Conservation (phyloP, 2,888 invertebrate genomes). For the Gastrophysa polygoni region DNA sequence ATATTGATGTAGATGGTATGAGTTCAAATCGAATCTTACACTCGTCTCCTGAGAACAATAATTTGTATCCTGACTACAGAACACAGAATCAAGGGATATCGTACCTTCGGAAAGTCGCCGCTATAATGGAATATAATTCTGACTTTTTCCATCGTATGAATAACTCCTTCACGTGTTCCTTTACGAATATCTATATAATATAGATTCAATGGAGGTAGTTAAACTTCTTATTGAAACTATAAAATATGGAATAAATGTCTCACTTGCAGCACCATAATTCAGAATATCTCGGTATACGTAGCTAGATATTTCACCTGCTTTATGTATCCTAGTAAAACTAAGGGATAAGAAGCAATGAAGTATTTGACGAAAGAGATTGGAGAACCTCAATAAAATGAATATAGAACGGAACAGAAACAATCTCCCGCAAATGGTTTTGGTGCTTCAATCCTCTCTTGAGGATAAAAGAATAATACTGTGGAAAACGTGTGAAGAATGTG, state of each 20-base stretch:
- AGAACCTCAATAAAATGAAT: neutral
- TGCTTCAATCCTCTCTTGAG: neutral
- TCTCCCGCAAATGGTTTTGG: neutral
- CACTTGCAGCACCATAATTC: neutral
- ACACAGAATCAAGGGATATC: too few species aligned
- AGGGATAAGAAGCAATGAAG: neutral
- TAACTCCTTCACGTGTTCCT: too few species aligned
- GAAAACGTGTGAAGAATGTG: too few species aligned
- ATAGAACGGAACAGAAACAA: neutral
- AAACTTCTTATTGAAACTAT: neutral
- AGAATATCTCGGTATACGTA: neutral
- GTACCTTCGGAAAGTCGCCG: too few species aligned
- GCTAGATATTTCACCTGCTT: neutral
- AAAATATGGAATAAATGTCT: neutral
- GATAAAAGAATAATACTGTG: too few species aligned
- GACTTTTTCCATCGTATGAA: too few species aligned
- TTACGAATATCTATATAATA: too few species aligned
- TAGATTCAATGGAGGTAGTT: neutral
- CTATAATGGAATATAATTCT: neutral
- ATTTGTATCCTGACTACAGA: too few species aligned
- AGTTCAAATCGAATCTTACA: too few species aligned
- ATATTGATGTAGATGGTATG: too few species aligned
- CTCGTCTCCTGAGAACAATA: too few species aligned
- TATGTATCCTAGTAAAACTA: neutral
- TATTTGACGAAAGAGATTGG: neutral